Conservation (phyloP, 1,140 invertebrate species). For the Hestina assimilis region DNA sequence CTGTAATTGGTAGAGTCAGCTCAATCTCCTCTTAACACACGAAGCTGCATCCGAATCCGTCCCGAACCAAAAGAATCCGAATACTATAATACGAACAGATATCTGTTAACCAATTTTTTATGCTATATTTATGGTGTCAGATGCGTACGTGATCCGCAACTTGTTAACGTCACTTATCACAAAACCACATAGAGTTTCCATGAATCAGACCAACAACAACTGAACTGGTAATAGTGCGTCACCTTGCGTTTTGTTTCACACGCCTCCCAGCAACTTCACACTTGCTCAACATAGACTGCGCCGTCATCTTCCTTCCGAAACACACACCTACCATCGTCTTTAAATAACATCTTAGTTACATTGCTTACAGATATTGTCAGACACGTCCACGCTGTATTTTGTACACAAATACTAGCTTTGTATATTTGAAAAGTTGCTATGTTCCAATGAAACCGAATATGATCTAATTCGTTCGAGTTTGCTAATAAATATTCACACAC, state of each 20-base stretch:
- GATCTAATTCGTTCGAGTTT: not conserved
- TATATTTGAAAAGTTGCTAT: not conserved
- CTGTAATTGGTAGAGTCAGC: not conserved
- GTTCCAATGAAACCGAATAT: not conserved
- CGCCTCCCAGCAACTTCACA: conserved; percentile 42
- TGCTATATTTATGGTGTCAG: conserved; percentile 1
- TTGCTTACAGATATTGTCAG: not conserved
- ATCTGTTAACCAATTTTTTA: too few species aligned
- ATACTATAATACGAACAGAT: too few species aligned
- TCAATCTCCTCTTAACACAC: not conserved
- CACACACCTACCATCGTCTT: conserved; percentile 11
- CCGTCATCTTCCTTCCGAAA: conserved; percentile 62
- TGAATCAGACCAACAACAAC: conserved; percentile 41
- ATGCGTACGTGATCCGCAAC: conserved; percentile 56
- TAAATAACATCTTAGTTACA: not conserved
- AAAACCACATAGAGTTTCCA: conserved; percentile 40
- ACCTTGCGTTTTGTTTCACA: conserved; percentile 46
- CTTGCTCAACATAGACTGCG: conserved; percentile 47
- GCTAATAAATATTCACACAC: not conserved
- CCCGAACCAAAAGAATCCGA: not conserved
- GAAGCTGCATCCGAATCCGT: not conserved
- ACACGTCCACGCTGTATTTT: not conserved
- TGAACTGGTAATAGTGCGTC: conserved; percentile 39
- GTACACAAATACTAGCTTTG: not conserved
- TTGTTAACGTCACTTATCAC: conserved; percentile 34